Evolutionary conservation across 2,113 vertebrate genomes (phyloP), one percentile per base, ranked within the genome.

Genomic region (Platycercus adscitus): DNA sequence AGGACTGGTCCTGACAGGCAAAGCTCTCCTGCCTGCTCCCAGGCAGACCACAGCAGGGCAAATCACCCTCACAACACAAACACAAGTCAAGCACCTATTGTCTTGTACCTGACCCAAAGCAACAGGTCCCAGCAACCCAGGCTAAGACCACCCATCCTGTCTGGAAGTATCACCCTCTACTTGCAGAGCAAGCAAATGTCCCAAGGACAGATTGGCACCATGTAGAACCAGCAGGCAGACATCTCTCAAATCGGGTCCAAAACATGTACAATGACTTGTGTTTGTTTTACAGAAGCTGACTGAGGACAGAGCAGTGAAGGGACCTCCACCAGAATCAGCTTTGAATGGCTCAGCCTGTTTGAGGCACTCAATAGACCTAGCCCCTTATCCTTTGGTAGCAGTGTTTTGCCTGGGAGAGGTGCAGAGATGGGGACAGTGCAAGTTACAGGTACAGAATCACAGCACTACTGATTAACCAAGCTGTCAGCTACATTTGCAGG

Each of bases 401-500:
- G 47, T 4, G 0, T 23, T 91, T 28, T 66, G 78, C 43, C 55
- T 6, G 12, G n/a, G 71, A 88, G n/a, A 91, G 65, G 17, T 41
- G 46, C 77, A 1, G n/a, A 69, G 66, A 44, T 17, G 71, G 37
- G 56, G 52, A 70, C 29, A 35, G n/a, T 1, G 7, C 0, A 1
- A 93, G 24, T 2, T n/a, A 41, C 68, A 66, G 1, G 1, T 6
- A 47, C 35, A 12, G 37, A 86, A 81, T 5, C 76, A n/a, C 93
- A 47, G 69, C 7, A 9, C 50, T 81, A 44, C 5, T 39, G 53
- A 86, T 70, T 37, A 86, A 66, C 69, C 49, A 43, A 68, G 39
- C 92, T 60, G 72, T 15, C 50, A 92, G 76, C 80, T 71, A 9
- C 25, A 3, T 43, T 90, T 91, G 64, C 88, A 93, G n/a, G 37